phyloP scores from a whole-genome alignment of 1,140 invertebrate species.

The Caenorhabditis elegans region WBcel235 BX284602.5:9659501-9660000 shows the following conservation, averaged over 20 bases:
- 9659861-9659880: constrained; percentile 8
- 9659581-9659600: constrained; percentile 1
- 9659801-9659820: not conserved
- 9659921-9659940: too few relatives aligned
- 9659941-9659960: too few relatives aligned
- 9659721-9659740: too few relatives aligned
- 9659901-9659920: too few relatives aligned
- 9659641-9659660: constrained; percentile 20
- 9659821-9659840: not conserved
- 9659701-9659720: constrained; percentile 6
- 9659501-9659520: constrained; percentile 22
- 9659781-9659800: not conserved
- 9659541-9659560: not conserved
- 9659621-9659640: constrained; percentile 28
- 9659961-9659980: not conserved
- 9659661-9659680: not conserved
- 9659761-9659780: constrained; percentile 6
- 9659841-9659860: not conserved
- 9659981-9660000: constrained; percentile 6
- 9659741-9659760: too few relatives aligned
- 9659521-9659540: not conserved
- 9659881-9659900: too few relatives aligned
- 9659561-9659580: too few relatives aligned
- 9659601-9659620: constrained; percentile 24
- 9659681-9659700: not conserved